Base-by-base conservation (phyloP, 2,113 vertebrate species). In the Sorex araneus region DNA sequence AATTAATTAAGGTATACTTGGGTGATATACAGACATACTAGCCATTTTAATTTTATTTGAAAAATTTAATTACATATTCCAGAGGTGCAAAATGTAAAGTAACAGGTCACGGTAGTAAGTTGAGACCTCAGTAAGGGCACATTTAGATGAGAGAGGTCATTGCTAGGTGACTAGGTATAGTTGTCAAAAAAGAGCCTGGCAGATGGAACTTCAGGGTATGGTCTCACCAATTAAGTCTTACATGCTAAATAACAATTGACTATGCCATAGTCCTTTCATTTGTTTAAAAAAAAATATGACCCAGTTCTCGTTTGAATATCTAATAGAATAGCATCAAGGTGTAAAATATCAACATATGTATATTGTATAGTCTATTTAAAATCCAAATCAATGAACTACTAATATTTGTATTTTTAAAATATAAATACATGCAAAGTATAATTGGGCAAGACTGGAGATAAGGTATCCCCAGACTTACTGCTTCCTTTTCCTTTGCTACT, bases 301-400 rank as follows among this genome's bases (percentile, higher is more conserved):
- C 10, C 25, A 2, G 3, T 4, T 34, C 82, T 2, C 6, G 2
- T 84, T 81, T 43, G 45, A 77, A n/a, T 67, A 66, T 67, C 60
- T 90, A 28, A 57, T 2, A 82, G 36, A 71, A 89, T 25, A 63
- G 76, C 80, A 4, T 0, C 45, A 77, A 18, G 64, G 50, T 45
- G 30, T 11, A 9, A 76, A 74, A 3, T 50, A 54, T 84, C 69
- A 4, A 66, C 67, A 32, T 8, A 34, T 32, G 12, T 45, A 16
- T 64, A 54, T 45, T 90, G 74, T 86, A 47, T 45, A 23, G 60
- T 84, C 57, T 60, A 60, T 63, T 78, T n/a, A 34, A 67, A 73
- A 12, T 27, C 10, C 8, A 10, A 69, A 69, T 10, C 47, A 45
- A 11, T 40, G 25, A 43, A 21, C 32, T 74, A n/a, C 54, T 75